Conservation (phyloP, 1,140 invertebrate genomes). For the Colletes latitarsis region DNA sequence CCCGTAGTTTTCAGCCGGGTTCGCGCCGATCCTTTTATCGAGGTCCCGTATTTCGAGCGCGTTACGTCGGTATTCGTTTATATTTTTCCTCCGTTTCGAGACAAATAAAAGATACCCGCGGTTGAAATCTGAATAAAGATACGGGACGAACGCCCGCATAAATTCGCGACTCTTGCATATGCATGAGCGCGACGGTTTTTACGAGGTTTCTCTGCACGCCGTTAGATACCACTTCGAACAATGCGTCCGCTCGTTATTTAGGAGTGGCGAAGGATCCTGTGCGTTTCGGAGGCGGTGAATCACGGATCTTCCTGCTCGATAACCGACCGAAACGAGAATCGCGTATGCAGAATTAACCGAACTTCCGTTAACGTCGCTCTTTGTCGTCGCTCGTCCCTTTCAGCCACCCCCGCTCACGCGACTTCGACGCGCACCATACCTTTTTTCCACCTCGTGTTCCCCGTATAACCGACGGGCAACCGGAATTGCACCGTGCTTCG, state of each 20-base stretch:
- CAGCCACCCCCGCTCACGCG: too few species aligned
- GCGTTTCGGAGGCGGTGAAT: neutral
- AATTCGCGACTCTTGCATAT: slow-evolving; percentile 41
- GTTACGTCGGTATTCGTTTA: slow-evolving; percentile 34
- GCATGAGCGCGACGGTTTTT: slow-evolving; percentile 35
- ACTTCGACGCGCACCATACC: neutral
- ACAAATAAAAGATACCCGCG: slow-evolving; percentile 14
- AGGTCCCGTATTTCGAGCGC: slow-evolving; percentile 20
- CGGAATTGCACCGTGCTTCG: too few species aligned
- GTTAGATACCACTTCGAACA: slow-evolving; percentile 27
- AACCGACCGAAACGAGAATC: neutral
- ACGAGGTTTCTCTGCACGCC: slow-evolving; percentile 17
- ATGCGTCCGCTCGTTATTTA: slow-evolving; percentile 35
- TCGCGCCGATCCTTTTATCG: neutral
- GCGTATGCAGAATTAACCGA: neutral
- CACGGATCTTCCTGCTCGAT: neutral
- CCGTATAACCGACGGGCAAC: too few species aligned
- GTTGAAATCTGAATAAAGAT: slow-evolving; percentile 37
- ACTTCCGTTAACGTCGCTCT: neutral
- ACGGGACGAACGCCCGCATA: slow-evolving; percentile 30
- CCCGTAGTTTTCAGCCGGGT: neutral
- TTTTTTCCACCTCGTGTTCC: neutral
- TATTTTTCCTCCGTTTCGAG: neutral
- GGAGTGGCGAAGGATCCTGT: neutral
- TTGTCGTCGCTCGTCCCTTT: neutral